Evolutionary conservation across 2,113 vertebrate species (phyloP), one percentile per base, ranked within the genome.

Genomic region (Rattus norvegicus): DNA sequence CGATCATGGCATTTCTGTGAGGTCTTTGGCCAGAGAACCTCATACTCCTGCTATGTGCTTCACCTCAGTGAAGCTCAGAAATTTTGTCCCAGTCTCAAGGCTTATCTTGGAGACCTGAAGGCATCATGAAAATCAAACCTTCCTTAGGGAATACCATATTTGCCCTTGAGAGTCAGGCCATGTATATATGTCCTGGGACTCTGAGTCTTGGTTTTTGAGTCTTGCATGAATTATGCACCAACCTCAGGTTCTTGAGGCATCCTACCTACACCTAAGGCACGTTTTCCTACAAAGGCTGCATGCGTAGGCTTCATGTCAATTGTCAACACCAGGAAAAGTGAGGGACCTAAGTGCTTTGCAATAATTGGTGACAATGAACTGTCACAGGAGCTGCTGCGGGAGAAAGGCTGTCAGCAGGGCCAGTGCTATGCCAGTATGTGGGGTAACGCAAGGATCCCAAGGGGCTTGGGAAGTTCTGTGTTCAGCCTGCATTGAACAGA

Each of bases 221-320:
- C 33, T 24, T 28, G 33, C 85, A 56, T 16, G 43, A 24, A 67
- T 39, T 26, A 6, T 7, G 14, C 30, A 56, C 67, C 36, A 89
- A 92, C 63, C 59, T 93, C 69, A 5, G 26, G 33, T 86, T 91
- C 80, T 94, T 91, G 83, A 59, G 94, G 88, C n/a, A 91, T 12
- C 19, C 39, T 13, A 54, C 59, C 54, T 49, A n/a, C 4, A 52
- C 19, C 7, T 80, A 61, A 95, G 92, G 17, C 81, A 43, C 28
- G 33, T 47, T 94, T 87, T 89, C 43, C 88, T 80, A 39, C 39
- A 54, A 84, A 90, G 13, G 87, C 24, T 67, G 13, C 24, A 28
- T 61, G 13, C 24, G 47, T 36, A 79, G 76, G 20, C 91, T 83
- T 43, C 75, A 36, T 56, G 70, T 76, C 30, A 88, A 75, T 85